Evolutionary conservation across 2,113 vertebrate genomes (phyloP), one percentile per base, ranked within the genome.

Genomic region (Cebus imitator): DNA sequence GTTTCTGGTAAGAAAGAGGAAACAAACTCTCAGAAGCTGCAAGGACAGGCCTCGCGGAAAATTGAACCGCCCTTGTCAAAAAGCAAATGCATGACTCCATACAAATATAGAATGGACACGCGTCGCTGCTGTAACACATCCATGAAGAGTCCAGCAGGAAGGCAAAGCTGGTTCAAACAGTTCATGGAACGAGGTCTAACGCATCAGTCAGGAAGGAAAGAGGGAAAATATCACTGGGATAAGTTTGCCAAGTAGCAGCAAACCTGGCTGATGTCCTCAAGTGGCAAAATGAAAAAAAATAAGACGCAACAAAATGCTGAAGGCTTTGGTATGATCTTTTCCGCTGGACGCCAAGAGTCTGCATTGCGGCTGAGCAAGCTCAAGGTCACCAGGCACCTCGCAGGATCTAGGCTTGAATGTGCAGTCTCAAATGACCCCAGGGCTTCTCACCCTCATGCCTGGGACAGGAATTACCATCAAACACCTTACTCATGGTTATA

Each of bases 1-100:
- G 55, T 58, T 72, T 95, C 80, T 70, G 83, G 55, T n/a, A 81
- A 78, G 70, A 45, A 73, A 93, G 55, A 86, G 48, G 35, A 21
- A 78, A 40, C 11, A 80, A 91, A 91, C 40, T 18, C 43, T 96
- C 90, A 75, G 61, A 79, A 91, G 32, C 45, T 93, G 25, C 76
- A 83, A 73, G 50, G 10, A 78, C 27, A 70, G 30, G 52, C 27
- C 73, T 58, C 48, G 25, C 50, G 48, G 52, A 50, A 83, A 83
- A 82, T 43, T n/a, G 1, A 83, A 50, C 50, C 8, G 3, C 21
- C 25, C 40, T 76, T 32, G 35, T 84, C 82, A 96, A 72, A 94
- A 93, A 90, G 90, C 87, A 83, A 79, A 87, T 30, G 14, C 21
- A 13, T 10, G 61, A 58, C 61, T 87, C 68, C 25, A 50, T 16